phyloP scores from a whole-genome alignment of 1,140 invertebrate genomes.

The Bombus superbus region DNA sequence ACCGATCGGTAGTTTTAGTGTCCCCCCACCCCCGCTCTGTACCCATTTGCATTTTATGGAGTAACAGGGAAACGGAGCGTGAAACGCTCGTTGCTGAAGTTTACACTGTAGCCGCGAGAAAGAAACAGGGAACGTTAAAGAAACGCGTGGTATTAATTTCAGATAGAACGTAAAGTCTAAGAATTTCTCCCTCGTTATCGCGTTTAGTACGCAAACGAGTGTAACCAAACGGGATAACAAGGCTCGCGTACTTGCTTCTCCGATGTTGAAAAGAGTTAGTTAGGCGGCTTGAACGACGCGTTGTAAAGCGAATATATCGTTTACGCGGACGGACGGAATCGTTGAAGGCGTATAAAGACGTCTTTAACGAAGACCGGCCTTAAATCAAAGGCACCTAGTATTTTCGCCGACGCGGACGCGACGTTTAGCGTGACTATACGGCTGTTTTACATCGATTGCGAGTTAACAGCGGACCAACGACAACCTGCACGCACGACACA shows the following conservation, averaged over 20 bases:
- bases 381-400: not conserved
- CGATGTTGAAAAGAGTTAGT: no score
- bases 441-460: slow-evolving; percentile 33
- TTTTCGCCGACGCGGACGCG: slow-evolving; percentile 4
- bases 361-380: not conserved
- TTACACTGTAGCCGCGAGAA: not conserved
- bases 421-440: slow-evolving; percentile 25
- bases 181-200: slow-evolving; percentile 23
- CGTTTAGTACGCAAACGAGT: no score
- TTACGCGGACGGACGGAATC: not conserved
- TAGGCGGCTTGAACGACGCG: not conserved
- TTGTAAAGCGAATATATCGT: not conserved
- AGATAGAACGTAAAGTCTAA: not conserved
- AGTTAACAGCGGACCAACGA: slow-evolving; percentile 10
- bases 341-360: not conserved
- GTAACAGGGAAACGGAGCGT: not conserved
- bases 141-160: not conserved
- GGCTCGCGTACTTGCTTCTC: no score
- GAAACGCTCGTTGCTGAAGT: not conserved
- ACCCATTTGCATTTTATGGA: not conserved
- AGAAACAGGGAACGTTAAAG: not conserved
- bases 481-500: slow-evolving; percentile 35
- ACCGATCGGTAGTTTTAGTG: no score
- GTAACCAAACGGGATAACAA: not conserved
- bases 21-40: no score